A percentile compares a stretch with the other conserved stretches of the same genome.
These are phyloP conservation scores for Nesogale talazaci DNA, from an alignment of 2,113 vertebrate species.

Conservation along the genomic window DNA sequence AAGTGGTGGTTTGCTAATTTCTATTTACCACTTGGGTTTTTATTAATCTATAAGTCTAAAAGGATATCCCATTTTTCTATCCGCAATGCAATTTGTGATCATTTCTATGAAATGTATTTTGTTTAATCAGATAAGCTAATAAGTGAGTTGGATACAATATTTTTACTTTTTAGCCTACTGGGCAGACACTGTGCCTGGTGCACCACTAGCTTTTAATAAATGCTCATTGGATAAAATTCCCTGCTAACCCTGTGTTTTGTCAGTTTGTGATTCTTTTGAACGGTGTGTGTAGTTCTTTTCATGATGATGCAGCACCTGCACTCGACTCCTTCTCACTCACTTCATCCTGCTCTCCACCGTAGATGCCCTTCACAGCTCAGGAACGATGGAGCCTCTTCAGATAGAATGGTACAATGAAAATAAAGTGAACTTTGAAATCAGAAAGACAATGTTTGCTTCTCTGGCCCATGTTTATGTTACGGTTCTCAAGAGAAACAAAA, in stretches of 20 bases:
- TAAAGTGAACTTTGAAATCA: slow-evolving; percentile 30
- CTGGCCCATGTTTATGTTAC: neutral
- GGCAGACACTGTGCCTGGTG: slow-evolving; percentile 66
- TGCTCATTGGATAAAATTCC: slow-evolving; percentile 54
- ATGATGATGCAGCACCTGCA: neutral
- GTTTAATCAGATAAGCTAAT: slow-evolving; percentile 85
- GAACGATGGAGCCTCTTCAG: neutral
- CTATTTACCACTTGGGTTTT: slow-evolving; percentile 71
- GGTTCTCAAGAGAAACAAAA: no score
- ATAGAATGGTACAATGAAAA: neutral
- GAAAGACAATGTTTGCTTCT: neutral
- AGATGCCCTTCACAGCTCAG: neutral
- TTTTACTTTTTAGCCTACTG: slow-evolving; percentile 65
- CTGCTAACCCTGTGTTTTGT: slow-evolving; percentile 48
- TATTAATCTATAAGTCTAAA: slow-evolving; percentile 77
- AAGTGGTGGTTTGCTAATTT: slow-evolving; percentile 79
- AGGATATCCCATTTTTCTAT: slow-evolving; percentile 81
- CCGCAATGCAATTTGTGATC: slow-evolving; percentile 86
- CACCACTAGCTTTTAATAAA: slow-evolving; percentile 77
- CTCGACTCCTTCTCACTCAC: neutral
- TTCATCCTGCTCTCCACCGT: neutral
- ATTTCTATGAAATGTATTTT: slow-evolving; percentile 92
- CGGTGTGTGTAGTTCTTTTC: neutral
- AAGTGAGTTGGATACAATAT: slow-evolving; percentile 65
- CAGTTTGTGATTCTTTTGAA: neutral